Percentiles rank a stretch among this genome's conserved stretches.
Conservation (phyloP, 1,140 invertebrate genomes). For the Lordiphosa clarofinis region DNA sequence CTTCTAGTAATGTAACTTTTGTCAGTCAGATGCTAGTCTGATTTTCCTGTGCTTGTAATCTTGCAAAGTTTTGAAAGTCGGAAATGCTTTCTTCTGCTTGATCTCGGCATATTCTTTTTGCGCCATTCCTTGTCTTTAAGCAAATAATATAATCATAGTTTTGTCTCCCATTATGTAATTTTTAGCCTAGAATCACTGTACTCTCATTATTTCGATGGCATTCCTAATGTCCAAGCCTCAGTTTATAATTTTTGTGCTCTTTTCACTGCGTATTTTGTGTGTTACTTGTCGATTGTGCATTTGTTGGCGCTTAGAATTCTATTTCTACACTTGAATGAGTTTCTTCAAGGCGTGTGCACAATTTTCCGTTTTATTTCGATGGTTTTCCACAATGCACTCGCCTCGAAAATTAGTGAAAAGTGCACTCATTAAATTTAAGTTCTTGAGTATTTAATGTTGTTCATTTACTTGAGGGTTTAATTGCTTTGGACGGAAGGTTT, state of each 20-base stretch:
- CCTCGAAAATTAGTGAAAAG: constrained; percentile 43
- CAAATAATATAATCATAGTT: background rate
- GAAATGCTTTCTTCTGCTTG: no score
- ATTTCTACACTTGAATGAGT: constrained; percentile 69
- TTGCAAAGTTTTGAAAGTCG: no score
- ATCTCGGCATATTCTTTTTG: no score
- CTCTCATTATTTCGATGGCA: constrained; percentile 9
- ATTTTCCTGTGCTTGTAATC: no score
- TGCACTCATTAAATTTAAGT: constrained; percentile 66
- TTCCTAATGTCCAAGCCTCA: constrained; percentile 62
- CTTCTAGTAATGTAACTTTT: no score
- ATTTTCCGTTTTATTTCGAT: constrained; percentile 50
- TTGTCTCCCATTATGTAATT: background rate
- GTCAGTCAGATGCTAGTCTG: no score
- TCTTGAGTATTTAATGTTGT: constrained; percentile 16
- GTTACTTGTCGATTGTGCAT: constrained; percentile 16
- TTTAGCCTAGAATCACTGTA: constrained; percentile 24
- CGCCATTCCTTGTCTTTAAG: no score
- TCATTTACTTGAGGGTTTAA: constrained; percentile 20
- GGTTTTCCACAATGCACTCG: constrained; percentile 58
- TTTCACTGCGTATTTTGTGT: constrained; percentile 6
- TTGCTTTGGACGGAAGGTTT: constrained; percentile 1
- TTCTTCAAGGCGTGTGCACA: constrained; percentile 67
- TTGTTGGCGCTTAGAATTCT: constrained; percentile 5
- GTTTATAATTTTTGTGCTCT: constrained; percentile 43